A percentile compares a stretch with the other conserved stretches of the same genome.
Evolutionary conservation across 2,888 invertebrate genomes (phyloP).

Genomic region (Chesias legatella): DNA sequence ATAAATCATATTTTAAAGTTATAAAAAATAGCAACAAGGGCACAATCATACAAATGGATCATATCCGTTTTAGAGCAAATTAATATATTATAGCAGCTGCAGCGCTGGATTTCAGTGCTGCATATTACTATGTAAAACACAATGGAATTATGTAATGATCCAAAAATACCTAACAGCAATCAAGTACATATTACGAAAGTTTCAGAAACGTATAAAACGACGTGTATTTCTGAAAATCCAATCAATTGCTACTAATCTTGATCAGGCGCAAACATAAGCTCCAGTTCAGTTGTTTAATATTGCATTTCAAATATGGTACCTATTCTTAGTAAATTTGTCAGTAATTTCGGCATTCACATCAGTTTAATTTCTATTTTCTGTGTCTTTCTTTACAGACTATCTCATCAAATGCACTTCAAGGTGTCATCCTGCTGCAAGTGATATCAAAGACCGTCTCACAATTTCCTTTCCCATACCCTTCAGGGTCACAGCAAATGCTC

Average conservation of each 20-base stretch:
- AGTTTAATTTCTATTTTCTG: too few species aligned
- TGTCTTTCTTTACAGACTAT: slow-evolving; percentile 27
- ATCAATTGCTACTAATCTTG: slow-evolving; percentile 5
- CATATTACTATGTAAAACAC: too few species aligned
- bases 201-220: slow-evolving; percentile 11
- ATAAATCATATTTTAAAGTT: too few species aligned
- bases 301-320: slow-evolving; percentile 9
- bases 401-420: slow-evolving; percentile 10
- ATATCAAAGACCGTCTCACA: slow-evolving; percentile 16
- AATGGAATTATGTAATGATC: too few species aligned
- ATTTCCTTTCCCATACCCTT: slow-evolving; percentile 12
- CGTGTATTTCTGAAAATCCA: background rate
- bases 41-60: too few species aligned
- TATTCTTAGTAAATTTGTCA: too few species aligned
- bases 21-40: too few species aligned
- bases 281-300: background rate
- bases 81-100: too few species aligned
- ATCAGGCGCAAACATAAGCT: slow-evolving; percentile 2
- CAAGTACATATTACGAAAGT: background rate
- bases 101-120: too few species aligned
- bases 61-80: too few species aligned
- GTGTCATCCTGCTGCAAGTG: slow-evolving; percentile 18
- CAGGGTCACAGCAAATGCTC: slow-evolving; percentile 20
- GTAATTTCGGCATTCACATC: too few species aligned
- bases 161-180: too few species aligned